phyloP scores from a whole-genome alignment of 2,113 vertebrate species.

The Chroicocephalus ridibundus region DNA sequence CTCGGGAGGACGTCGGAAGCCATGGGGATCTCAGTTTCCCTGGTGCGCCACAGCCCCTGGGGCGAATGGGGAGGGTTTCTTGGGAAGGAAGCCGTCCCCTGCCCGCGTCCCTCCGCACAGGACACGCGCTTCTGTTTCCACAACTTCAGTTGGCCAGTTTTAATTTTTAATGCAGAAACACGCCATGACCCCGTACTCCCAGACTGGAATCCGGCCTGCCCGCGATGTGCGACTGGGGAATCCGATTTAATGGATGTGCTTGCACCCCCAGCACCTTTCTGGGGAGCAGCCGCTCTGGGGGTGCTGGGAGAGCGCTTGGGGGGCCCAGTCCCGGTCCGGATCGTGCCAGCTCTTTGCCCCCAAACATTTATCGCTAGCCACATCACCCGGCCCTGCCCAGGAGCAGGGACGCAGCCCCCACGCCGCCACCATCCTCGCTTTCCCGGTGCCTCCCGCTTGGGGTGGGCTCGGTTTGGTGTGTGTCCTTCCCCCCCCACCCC shows the following conservation, averaged over 20 bases:
- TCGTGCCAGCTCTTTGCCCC: not conserved
- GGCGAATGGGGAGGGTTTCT: not conserved
- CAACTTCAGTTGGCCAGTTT: not conserved
- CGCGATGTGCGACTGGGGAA: fast-evolving
- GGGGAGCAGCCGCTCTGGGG: not conserved
- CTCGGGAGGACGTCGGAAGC: not conserved
- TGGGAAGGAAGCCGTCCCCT: fast-evolving
- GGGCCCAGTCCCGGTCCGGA: not conserved
- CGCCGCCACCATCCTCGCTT: not conserved
- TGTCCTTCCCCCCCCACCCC: not conserved
- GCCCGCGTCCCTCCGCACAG: not conserved
- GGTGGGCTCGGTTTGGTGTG: not conserved
- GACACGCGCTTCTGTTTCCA: not conserved
- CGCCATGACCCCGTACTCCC: fast-evolving
- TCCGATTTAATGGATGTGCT: not conserved
- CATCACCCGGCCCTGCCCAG: not conserved
- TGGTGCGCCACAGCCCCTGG: fast-evolving
- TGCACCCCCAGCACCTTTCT: not conserved
- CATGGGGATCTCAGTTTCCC: not conserved
- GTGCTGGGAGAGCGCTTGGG: not conserved
- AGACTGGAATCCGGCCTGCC: fast-evolving
- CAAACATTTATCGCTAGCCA: fast-evolving
- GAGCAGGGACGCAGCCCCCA: not conserved
- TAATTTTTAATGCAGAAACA: not conserved
- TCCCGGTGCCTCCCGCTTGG: not conserved